phyloP scores from a whole-genome alignment of 2,113 vertebrate species.

The Stigmatopora nigra region DNA sequence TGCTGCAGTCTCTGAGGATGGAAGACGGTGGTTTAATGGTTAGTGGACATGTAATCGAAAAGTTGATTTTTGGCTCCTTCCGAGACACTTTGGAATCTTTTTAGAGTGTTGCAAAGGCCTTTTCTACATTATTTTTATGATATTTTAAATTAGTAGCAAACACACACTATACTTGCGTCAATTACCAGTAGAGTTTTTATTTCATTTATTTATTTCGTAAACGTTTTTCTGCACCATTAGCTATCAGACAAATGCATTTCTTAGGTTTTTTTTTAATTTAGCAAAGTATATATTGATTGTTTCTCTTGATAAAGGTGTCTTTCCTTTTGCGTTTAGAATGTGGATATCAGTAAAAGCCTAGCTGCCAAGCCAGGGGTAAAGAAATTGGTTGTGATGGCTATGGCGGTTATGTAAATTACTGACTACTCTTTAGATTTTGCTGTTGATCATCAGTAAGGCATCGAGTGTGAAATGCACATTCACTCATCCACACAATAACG shows the following conservation, averaged over 20 bases:
- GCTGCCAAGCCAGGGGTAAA: too few species aligned
- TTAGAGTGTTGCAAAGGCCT: neutral
- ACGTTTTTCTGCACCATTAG: too few species aligned
- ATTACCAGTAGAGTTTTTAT: too few species aligned
- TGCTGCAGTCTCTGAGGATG: conserved; percentile 41
- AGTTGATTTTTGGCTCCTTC: neutral
- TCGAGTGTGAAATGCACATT: conserved; percentile 72
- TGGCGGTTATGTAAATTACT: neutral
- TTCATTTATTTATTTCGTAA: too few species aligned
- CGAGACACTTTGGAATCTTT: neutral
- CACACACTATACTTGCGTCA: neutral
- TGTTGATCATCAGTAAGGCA: conserved; percentile 74
- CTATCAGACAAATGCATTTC: too few species aligned
- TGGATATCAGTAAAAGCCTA: too few species aligned
- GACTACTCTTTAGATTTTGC: conserved; percentile 53
- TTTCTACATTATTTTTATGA: neutral
- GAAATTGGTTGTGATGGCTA: too few species aligned
- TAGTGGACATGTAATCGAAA: conserved; percentile 5
- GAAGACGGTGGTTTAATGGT: conserved; percentile 9
- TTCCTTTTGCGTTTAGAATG: too few species aligned
- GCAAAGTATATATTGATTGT: too few species aligned
- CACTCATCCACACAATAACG: conserved; percentile 50
- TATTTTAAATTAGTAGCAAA: neutral
- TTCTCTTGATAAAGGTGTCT: too few species aligned
- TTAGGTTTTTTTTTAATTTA: too few species aligned